phyloP scores from a whole-genome alignment of 2,888 invertebrate species.

The Aphodius granarius region DNA sequence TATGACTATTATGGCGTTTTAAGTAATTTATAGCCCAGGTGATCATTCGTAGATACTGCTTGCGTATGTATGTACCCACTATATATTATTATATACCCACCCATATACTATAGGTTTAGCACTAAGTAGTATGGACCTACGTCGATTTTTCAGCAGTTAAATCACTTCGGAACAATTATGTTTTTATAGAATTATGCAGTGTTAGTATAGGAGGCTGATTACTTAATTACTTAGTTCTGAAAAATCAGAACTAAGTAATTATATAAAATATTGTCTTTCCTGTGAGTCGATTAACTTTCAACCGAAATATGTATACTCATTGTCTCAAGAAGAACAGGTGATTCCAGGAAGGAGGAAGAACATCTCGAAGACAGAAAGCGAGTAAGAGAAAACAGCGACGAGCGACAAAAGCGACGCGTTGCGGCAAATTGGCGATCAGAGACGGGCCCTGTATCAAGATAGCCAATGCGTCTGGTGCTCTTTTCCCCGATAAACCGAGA shows the following conservation, averaged over 20 bases:
- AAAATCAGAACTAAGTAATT: background rate
- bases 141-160: background rate
- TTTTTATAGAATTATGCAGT: no score
- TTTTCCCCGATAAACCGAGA: constrained; percentile 45
- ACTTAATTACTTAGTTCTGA: no score
- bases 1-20: constrained; percentile 15
- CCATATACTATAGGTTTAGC: background rate
- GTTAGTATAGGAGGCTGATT: no score
- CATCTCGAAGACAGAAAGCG: background rate
- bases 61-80: background rate
- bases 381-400: background rate
- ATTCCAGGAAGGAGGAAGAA: no score
- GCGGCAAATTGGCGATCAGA: constrained; percentile 12
- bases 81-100: no score
- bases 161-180: background rate
- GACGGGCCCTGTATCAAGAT: constrained; percentile 2
- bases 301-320: no score
- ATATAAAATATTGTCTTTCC: no score
- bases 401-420: no score
- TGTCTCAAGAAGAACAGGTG: background rate
- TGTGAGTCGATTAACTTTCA: no score
- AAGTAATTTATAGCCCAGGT: constrained; percentile 9
- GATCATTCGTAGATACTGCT: constrained; percentile 1
- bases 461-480: constrained; percentile 7
- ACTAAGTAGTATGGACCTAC: background rate